phyloP scores from a whole-genome alignment of 2,113 vertebrate genomes.

The Pipra filicauda region DNA sequence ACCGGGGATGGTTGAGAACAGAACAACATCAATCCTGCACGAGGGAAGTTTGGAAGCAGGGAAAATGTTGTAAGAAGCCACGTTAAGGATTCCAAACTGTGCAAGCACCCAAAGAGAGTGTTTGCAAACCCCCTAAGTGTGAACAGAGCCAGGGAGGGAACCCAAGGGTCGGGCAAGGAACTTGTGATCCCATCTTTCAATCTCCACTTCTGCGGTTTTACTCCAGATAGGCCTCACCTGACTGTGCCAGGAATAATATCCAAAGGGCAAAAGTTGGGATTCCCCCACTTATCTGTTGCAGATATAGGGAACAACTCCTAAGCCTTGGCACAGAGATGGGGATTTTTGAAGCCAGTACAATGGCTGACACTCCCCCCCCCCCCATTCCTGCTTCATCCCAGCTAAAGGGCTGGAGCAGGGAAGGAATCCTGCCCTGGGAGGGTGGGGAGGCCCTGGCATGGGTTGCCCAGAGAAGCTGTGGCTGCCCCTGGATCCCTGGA shows the following conservation, averaged over 20 bases:
- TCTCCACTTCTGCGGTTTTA: not conserved
- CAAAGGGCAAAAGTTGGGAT: not conserved
- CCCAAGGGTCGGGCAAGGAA: not conserved
- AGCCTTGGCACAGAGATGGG: not conserved
- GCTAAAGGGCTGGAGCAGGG: not conserved
- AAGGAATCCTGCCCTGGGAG: not conserved
- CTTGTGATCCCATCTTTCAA: not conserved
- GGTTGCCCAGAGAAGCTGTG: not conserved
- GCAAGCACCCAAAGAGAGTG: not conserved
- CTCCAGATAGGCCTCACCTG: not conserved
- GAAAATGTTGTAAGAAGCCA: not conserved
- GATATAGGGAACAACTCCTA: not conserved
- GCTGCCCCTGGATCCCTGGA: not conserved
- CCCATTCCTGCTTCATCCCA: not conserved
- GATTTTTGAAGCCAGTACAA: not conserved
- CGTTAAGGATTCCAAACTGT: not conserved
- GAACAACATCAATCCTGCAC: not conserved
- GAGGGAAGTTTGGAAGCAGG: not conserved
- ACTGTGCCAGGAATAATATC: not conserved
- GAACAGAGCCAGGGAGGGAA: not conserved
- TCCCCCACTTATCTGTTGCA: not conserved
- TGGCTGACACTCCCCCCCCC: not conserved
- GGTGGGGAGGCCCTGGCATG: not conserved
- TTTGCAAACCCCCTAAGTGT: not conserved
- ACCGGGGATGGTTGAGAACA: fast-evolving